Conservation (phyloP, 2,888 invertebrate genomes). For the Pterobdella sp. region DNA sequence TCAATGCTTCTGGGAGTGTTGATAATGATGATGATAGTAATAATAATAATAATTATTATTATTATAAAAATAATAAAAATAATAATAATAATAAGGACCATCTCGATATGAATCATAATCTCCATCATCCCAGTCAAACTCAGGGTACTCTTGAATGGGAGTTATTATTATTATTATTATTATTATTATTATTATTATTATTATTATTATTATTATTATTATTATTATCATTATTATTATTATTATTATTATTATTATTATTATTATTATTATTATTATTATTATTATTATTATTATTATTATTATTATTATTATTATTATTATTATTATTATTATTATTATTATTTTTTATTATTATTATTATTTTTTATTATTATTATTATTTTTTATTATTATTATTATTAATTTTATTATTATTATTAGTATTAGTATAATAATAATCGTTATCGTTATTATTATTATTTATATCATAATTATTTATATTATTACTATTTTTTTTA, state of each 20-base stretch:
- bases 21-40: too few relatives aligned
- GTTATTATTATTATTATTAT: too few relatives aligned
- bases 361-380: background rate
- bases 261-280: background rate
- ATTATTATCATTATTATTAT: slow-evolving; percentile 8
- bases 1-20: too few relatives aligned
- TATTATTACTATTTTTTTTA: too few relatives aligned
- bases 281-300: background rate
- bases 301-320: slow-evolving; percentile 1
- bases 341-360: background rate
- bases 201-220: background rate
- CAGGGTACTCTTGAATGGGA: background rate
- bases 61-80: too few relatives aligned
- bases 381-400: slow-evolving; percentile 2
- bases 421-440: background rate
- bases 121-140: background rate
- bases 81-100: too few relatives aligned
- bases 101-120: background rate
- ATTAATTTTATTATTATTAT: background rate
- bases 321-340: background rate
- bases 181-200: background rate
- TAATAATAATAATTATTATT: too few relatives aligned
- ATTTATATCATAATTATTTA: too few relatives aligned
- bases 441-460: background rate
- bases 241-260: background rate